phyloP scores from a whole-genome alignment of 2,113 vertebrate species.

The Chaetura pelagica region DNA sequence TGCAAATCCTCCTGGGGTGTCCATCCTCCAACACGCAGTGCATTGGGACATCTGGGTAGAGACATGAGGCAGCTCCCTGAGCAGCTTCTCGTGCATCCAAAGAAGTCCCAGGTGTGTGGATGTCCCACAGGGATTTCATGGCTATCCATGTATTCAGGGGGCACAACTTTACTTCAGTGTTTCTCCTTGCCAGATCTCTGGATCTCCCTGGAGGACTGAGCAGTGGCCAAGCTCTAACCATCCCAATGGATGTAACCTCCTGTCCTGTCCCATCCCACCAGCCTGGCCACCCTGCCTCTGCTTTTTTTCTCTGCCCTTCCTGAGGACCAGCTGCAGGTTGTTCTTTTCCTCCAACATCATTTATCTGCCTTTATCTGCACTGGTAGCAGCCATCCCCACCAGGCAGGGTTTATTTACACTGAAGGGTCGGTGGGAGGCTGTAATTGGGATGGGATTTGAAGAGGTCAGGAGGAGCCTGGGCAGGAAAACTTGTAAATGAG shows the following conservation, averaged over 20 bases:
- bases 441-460: conserved; percentile 66
- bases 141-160: rapidly evolving
- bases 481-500: conserved; percentile 23
- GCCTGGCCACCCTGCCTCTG: rapidly evolving
- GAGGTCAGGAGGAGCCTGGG: conserved; percentile 46
- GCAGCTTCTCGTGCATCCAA: not conserved
- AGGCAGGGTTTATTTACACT: conserved; percentile 39
- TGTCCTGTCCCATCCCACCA: not conserved
- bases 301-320: not conserved
- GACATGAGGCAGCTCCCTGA: not conserved
- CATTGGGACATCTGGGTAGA: not conserved
- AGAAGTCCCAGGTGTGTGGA: not conserved
- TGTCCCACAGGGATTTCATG: not conserved
- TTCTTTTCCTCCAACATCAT: not conserved
- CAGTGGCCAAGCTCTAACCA: not conserved
- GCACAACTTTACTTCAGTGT: not conserved
- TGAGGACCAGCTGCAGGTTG: not conserved
- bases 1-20: not conserved
- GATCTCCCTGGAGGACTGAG: not conserved
- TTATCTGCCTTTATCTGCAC: not conserved
- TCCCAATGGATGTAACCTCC: not conserved
- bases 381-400: conserved; percentile 25
- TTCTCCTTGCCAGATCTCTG: not conserved
- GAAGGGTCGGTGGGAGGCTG: conserved; percentile 59
- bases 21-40: not conserved